Percentiles rank a stretch among this genome's conserved stretches.
phyloP scores from a whole-genome alignment of 2,888 invertebrate genomes.

The Agrenia bidenticulata region DNA sequence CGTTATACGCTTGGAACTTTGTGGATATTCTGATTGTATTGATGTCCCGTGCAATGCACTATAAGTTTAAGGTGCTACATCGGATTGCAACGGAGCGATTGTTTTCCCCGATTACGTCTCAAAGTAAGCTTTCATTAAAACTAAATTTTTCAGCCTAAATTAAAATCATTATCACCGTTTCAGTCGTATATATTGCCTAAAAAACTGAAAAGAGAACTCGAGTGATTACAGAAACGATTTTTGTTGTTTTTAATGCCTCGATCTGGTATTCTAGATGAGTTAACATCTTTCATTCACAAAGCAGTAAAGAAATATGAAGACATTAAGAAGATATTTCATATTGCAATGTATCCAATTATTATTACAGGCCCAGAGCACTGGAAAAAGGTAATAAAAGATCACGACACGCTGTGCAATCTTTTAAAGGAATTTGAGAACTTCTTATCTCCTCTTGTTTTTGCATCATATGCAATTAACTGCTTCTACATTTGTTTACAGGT shows the following conservation, averaged over 20 bases:
- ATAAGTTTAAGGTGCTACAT: conserved; percentile 38
- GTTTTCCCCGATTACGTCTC: background rate
- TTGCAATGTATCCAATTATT: too few species aligned
- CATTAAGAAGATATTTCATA: conserved; percentile 1
- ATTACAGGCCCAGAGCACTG: conserved; percentile 41
- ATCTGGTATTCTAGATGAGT: too few species aligned
- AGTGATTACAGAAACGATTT: too few species aligned
- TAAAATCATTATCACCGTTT: background rate
- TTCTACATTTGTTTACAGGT: conserved; percentile 50
- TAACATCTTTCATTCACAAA: too few species aligned
- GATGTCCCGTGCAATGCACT: conserved; percentile 37
- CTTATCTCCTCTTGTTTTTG: conserved; percentile 47
- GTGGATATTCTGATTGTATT: conserved; percentile 37
- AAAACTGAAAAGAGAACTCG: too few species aligned
- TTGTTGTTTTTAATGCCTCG: too few species aligned
- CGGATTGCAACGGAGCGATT: conserved; percentile 9
- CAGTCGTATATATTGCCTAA: too few species aligned
- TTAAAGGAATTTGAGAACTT: conserved; percentile 30
- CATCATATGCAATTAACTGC: conserved; percentile 42
- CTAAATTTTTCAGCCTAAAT: too few species aligned
- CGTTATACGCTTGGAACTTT: conserved; percentile 28
- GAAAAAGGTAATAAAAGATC: conserved; percentile 40
- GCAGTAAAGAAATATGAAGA: conserved; percentile 7
- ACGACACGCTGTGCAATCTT: conserved; percentile 36
- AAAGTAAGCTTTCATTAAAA: too few species aligned